Evolutionary conservation across 2,888 invertebrate species (phyloP).

Genomic region (Congeria kusceri): DNA sequence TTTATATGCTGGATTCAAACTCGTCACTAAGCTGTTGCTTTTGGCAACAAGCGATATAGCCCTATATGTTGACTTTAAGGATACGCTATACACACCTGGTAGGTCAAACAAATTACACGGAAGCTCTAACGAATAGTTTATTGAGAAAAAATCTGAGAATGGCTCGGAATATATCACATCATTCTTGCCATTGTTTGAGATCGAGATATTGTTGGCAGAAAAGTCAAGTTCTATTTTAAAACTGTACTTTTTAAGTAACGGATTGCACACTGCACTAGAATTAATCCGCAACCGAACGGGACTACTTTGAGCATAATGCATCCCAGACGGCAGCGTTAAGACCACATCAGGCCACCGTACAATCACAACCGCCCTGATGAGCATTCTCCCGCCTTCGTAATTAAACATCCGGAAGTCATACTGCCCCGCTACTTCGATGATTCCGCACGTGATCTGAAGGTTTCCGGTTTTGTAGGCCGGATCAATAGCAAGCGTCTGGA

Average conservation of each 20-base stretch:
- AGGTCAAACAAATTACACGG: constrained; percentile 76
- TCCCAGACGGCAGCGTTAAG: constrained; percentile 66
- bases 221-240: constrained; percentile 70
- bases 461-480: constrained; percentile 65
- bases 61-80: constrained; percentile 72
- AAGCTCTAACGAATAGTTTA: constrained; percentile 56
- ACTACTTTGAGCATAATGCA: constrained; percentile 73
- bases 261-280: constrained; percentile 73
- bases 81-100: constrained; percentile 77
- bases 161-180: constrained; percentile 48
- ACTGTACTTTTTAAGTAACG: constrained; percentile 67
- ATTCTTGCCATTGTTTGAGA: constrained; percentile 37
- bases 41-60: constrained; percentile 64
- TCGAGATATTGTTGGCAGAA: constrained; percentile 45
- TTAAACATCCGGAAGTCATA: constrained; percentile 77
- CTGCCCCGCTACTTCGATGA: constrained; percentile 78
- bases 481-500: constrained; percentile 72
- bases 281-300: constrained; percentile 67
- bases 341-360: constrained; percentile 76
- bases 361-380: constrained; percentile 65
- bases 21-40: constrained; percentile 75
- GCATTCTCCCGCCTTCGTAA: constrained; percentile 71
- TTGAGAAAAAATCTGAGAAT: constrained; percentile 22
- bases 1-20: constrained; percentile 73
- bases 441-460: constrained; percentile 77